Base-by-base conservation (phyloP, 1,140 invertebrate genomes). In the Glomeris maerens region DNA sequence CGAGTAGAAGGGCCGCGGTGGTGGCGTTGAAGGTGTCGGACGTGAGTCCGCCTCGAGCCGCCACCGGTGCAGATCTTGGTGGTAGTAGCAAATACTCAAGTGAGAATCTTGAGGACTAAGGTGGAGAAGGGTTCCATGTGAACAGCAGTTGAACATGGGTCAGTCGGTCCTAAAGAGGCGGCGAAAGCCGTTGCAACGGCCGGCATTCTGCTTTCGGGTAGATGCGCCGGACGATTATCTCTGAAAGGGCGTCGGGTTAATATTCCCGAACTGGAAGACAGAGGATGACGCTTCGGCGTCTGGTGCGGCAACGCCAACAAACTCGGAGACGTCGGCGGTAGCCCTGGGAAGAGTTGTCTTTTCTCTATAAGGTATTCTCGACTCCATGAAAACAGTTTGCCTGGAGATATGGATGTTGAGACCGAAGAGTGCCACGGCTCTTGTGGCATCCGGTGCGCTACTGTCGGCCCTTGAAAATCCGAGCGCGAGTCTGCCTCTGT, bases 231-330 rank as follows among this genome's bases (percentile, higher is more conserved):
- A 23, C 50, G 22, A 25, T 2, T 31, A 10, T 4, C 31, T 49
- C 47, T 67, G 66, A 70, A 70, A 72, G 67, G 66, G 66, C 69
- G 68, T 65, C 62, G 54, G 69, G 66, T 71, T 70, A 72, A 72
- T 65, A 72, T 72, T 72, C 68, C 70, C 56, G 62, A 64, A 67
- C 67, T 62, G 42, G 59, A 59, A 53, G 51, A 53, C 53, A 59
- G 64, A 64, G 60, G 62, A 59, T 52, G 58, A 48, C 45, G 29
- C 1, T 56, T 53, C 10, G 2, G 0, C 0, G 0, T 10, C 47
- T 17, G n/a, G 49, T 36, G 64, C 66, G 66, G 65, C 56, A 66
- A 69, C 66, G 67, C 64, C 63, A 66, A 60, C 60, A 63, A 66
- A 64, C 58, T 60, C 58, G 64, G 59, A 65, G 59, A 68, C 26